phyloP scores from a whole-genome alignment of 2,797 vertebrate genomes.

The Lepus townsendii region DNA sequence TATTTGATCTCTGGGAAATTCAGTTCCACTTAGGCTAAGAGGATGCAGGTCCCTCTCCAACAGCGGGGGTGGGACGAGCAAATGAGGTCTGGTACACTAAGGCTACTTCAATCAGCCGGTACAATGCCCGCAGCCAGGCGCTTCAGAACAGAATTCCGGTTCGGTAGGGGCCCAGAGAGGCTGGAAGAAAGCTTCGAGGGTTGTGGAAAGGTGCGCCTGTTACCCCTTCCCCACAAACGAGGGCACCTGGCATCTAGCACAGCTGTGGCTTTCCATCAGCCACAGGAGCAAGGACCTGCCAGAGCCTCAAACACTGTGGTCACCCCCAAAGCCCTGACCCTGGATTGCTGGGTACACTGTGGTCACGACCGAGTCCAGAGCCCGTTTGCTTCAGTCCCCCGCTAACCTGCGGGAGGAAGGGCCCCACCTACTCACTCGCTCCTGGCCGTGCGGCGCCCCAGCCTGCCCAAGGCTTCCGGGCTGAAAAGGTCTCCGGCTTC shows the following conservation, averaged over 20 bases:
- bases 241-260: neutral
- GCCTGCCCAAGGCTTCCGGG: neutral
- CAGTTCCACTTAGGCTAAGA: neutral
- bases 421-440: neutral
- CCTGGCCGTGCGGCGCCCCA: neutral
- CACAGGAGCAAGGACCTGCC: neutral
- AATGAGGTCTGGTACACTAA: neutral
- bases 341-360: neutral
- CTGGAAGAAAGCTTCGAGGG: neutral
- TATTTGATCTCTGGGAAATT: neutral
- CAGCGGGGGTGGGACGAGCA: neutral
- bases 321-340: neutral
- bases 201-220: constrained; percentile 19
- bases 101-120: neutral
- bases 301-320: constrained; percentile 7
- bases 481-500: neutral
- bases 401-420: neutral
- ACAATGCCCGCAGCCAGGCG: neutral
- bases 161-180: neutral
- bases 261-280: neutral
- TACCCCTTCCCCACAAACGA: neutral
- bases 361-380: neutral
- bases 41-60: neutral
- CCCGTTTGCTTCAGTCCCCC: neutral
- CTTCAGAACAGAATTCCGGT: constrained; percentile 1